Evolutionary conservation across 2,113 vertebrate genomes (phyloP), one percentile per base, ranked within the genome.

Genomic region (Tetrax tetrax): DNA sequence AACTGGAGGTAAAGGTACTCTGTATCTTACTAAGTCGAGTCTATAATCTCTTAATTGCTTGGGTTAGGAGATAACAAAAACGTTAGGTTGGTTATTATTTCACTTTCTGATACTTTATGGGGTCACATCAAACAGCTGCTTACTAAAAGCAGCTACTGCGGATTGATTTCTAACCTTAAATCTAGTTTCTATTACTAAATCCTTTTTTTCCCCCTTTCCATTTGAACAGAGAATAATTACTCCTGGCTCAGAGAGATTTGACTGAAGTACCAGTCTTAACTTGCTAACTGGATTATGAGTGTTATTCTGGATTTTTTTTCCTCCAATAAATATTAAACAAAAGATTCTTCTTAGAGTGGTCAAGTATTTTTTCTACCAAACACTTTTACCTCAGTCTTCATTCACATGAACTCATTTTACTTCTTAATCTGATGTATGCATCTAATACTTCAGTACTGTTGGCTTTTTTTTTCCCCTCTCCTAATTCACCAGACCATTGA

Each of bases 251-350:
- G 60, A 88, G 70, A 96, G 94, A 96, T 91, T 79, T 97, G 88
- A 96, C 95, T 95, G 81, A 95, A 97, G 87, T 83, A 96, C 82
- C 66, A 97, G 93, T 94, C 89, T 95, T 93, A 97, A 96, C 92
- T 97, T 97, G 90, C 89, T 97, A 98, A 97, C 89, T 92, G 83
- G 91, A 98, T 98, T 97, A 96, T 75, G 76, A 89, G n/a, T 60
- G 59, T 87, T 93, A 80, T 60, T 90, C 78, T 80, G 65, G 35
- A 78, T 38, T 95, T 79, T 87, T 76, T 92, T 94, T 83, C 14
- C 56, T 47, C 60, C 63, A 93, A 90, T 84, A 93, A 89, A 89
- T 83, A 89, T 83, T 82, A 95, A 96, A 96, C 64, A 95, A 95
- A 94, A 96, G 35, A 80, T 64, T 78, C 68, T 87, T 59, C 71